Evolutionary conservation across 2,797 vertebrate species (phyloP), one percentile per base, ranked within the genome.

Genomic region (Cossypha heuglini): DNA sequence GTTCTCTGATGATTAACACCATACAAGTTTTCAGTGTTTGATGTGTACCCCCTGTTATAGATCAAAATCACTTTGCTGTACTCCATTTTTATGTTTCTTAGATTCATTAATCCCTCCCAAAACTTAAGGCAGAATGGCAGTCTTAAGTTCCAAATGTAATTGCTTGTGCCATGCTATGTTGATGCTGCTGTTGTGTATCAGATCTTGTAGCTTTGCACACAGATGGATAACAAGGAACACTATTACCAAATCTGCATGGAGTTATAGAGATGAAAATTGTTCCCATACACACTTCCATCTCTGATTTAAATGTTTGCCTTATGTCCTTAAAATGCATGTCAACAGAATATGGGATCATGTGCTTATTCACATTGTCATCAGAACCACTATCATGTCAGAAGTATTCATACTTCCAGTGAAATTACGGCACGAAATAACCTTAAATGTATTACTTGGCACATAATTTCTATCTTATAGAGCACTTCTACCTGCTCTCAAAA

Each of bases 261-360:
- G 81, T 94, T 85, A 89, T 57, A 72, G 54, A 84, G 64, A 14
- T 78, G 86, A 75, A 94, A 92, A 95, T 94, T 91, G 62, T 81
- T 95, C 88, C 92, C 82, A 81, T 93, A 81, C 43, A 89, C 48
- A 43, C 6, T 91, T 93, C 67, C 38, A 89, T 61, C 75, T 85
- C 95, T 58, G 75, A 89, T 91, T 92, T 94, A 92, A 94, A 96
- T 91, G 66, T 91, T 96, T 91, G 61, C 84, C 92, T 82, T 71
- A 87, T 74, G 94, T 43, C 57, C 82, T 87, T 89, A 79, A 69
- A 54, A 45, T 63, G 29, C 38, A 68, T 61, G 33, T 92, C 86
- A 89, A 94, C 49, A 48, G 78, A 87, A 62, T 83, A 26, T 62
- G 43, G 57, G 72, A 80, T 28, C 46, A 43, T 72, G 45, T 4